These are phyloP conservation scores for Drosophila jambulina DNA, from an alignment of 1,140 invertebrate genomes.

Conservation along the genomic window DNA sequence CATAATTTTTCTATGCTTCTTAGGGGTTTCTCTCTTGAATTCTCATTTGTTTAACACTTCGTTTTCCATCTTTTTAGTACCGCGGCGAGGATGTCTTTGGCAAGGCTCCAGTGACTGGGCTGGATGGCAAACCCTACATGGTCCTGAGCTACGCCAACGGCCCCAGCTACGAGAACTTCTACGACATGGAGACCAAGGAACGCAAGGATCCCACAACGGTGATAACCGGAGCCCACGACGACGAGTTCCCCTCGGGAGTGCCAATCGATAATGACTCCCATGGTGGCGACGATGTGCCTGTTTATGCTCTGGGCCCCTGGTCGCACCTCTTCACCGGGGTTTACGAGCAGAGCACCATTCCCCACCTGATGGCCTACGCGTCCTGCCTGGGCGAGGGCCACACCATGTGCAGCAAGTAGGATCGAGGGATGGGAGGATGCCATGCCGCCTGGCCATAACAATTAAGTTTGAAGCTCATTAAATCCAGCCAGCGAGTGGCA, in stretches of 20 bases:
- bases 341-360: constrained; percentile 92
- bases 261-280: constrained; percentile 88
- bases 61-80: constrained; percentile 45
- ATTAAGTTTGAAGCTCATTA: constrained; percentile 76
- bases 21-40: neutral
- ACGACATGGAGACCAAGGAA: constrained; percentile 66
- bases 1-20: neutral
- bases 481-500: constrained; percentile 56
- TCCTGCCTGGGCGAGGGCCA: constrained; percentile 86
- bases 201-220: constrained; percentile 73
- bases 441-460: constrained; percentile 61
- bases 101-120: constrained; percentile 83
- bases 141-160: constrained; percentile 91
- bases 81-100: constrained; percentile 86
- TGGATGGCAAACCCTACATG: constrained; percentile 87
- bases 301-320: constrained; percentile 89
- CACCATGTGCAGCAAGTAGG: constrained; percentile 58
- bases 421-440: constrained; percentile 3
- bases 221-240: constrained; percentile 57
- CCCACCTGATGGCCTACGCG: constrained; percentile 90
- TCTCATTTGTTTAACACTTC: neutral
- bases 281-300: constrained; percentile 89
- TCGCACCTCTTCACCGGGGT: constrained; percentile 91
- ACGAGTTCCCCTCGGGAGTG: constrained; percentile 86
- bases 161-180: constrained; percentile 86